Percentiles rank a stretch among this genome's conserved stretches.
phyloP scores from a whole-genome alignment of 1,140 invertebrate species.

The Bombus ignitus region DNA sequence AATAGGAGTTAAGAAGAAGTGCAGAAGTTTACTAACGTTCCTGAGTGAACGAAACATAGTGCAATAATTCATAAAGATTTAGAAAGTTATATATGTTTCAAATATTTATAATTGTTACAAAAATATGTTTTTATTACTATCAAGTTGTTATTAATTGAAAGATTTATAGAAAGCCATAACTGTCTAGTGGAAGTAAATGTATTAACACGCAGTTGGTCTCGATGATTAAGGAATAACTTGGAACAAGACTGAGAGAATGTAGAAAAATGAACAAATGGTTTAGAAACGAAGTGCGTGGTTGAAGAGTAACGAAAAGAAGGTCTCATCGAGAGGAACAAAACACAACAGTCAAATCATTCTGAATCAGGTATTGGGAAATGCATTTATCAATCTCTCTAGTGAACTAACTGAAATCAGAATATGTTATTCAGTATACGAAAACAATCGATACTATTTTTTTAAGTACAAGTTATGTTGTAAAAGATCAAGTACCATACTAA shows the following conservation, averaged over 20 bases:
- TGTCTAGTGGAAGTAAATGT: neutral
- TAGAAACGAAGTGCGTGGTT: neutral
- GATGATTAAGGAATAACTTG: neutral
- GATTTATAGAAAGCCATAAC: neutral
- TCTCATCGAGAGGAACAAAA: neutral
- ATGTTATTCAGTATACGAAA: neutral
- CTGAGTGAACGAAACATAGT: neutral
- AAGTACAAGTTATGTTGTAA: no score
- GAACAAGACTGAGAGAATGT: neutral
- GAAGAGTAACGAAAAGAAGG: neutral
- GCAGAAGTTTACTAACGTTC: neutral
- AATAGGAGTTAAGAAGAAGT: neutral
- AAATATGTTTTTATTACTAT: neutral
- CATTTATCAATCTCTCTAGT: neutral
- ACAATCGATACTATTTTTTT: no score
- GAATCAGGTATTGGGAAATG: neutral
- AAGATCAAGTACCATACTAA: slow-evolving; percentile 4
- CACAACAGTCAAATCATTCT: neutral
- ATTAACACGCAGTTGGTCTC: no score
- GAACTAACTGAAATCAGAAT: neutral
- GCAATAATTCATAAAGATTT: slow-evolving; percentile 25
- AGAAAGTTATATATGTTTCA: slow-evolving; percentile 32
- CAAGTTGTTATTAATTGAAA: neutral
- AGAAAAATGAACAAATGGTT: neutral
- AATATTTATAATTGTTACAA: slow-evolving; percentile 52